Conservation (phyloP, 2,888 invertebrate genomes). For the Scaptomyza tumidula region DNA sequence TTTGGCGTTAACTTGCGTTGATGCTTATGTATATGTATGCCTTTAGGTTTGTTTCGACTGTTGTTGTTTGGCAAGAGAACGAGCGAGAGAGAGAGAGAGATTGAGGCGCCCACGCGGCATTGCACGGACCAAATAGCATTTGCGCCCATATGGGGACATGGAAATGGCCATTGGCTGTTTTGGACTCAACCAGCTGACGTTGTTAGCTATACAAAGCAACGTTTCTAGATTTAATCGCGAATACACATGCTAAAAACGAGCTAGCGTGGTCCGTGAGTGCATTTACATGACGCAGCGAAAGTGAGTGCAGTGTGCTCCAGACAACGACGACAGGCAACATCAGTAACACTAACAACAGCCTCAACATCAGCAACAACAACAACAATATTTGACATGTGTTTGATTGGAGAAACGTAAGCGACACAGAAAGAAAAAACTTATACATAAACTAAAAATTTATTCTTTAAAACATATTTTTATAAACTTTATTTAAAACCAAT, state of each 20-base stretch:
- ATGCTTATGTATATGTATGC: constrained; percentile 16
- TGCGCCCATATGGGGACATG: constrained; percentile 64
- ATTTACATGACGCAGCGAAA: constrained; percentile 76
- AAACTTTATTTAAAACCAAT: too few species aligned
- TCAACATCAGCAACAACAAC: constrained; percentile 26
- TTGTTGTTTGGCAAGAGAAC: constrained; percentile 17
- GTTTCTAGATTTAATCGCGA: neutral
- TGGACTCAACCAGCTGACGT: constrained; percentile 38
- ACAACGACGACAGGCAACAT: constrained; percentile 62
- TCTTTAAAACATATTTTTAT: too few species aligned
- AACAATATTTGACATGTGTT: constrained; percentile 70
- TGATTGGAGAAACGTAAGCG: constrained; percentile 59
- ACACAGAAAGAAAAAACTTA: neutral
- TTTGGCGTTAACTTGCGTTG: constrained; percentile 57
- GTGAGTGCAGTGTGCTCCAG: constrained; percentile 66
- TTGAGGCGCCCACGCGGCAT: constrained; percentile 52
- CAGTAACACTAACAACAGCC: constrained; percentile 30
- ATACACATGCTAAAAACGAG: neutral
- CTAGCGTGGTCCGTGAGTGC: constrained; percentile 60
- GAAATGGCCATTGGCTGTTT: constrained; percentile 48
- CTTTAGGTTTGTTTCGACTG: constrained; percentile 21
- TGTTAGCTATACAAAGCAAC: constrained; percentile 18
- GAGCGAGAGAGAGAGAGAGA: neutral
- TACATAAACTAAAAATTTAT: too few species aligned
- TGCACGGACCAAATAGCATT: constrained; percentile 26